phyloP scores from a whole-genome alignment of 2,113 vertebrate species.

The Casuarius casuarius region DNA sequence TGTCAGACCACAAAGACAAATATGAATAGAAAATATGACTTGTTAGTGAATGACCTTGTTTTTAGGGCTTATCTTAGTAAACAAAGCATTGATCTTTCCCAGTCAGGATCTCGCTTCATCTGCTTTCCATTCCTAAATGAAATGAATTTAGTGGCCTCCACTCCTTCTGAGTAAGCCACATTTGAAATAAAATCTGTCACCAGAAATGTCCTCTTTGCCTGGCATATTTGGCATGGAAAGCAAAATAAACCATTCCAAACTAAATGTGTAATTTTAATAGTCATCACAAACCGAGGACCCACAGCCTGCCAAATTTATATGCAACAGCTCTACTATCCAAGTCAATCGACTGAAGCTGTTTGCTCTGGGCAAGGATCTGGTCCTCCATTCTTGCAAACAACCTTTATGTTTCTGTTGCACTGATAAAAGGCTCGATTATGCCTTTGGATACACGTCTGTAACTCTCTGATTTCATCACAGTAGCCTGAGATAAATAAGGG shows the following conservation, averaged over 20 bases:
- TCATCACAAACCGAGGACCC: background rate
- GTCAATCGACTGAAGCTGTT: background rate
- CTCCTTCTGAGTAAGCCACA: background rate
- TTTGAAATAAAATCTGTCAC: conserved; percentile 18
- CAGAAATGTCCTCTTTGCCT: background rate
- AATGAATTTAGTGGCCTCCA: background rate
- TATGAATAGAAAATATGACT: background rate
- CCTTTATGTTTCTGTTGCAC: background rate
- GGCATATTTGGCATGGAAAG: background rate
- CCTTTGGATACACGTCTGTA: background rate
- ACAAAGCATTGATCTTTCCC: conserved; percentile 12
- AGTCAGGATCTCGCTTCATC: background rate
- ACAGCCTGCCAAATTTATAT: background rate
- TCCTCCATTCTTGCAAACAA: background rate
- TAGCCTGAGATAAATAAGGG: background rate
- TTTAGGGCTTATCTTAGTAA: conserved; percentile 50
- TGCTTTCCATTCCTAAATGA: background rate
- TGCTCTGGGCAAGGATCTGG: background rate
- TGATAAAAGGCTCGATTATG: background rate
- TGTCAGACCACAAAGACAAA: background rate
- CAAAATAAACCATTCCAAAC: background rate
- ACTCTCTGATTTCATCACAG: background rate
- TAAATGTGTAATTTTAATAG: background rate
- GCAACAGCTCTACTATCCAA: background rate
- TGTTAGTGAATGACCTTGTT: conserved; percentile 4